A percentile compares a stretch with the other conserved stretches of the same genome.
Conservation (phyloP, 92 coral and sea anemone genomes). For the Plumapathes pennacea region DNA sequence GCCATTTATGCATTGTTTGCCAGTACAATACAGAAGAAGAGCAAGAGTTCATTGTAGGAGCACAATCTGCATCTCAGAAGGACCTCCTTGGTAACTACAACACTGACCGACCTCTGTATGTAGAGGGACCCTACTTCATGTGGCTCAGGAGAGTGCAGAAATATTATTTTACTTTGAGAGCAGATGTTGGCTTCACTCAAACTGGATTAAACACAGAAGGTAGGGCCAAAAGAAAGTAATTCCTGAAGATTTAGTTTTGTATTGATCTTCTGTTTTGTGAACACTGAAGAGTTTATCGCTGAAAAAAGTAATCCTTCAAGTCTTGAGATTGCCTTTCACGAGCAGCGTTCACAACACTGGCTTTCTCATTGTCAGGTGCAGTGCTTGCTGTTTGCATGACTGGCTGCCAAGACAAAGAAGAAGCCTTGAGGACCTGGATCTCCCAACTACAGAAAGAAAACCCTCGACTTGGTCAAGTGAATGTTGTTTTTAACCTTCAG, state of each 20-base stretch:
- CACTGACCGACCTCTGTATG: conserved; percentile 67
- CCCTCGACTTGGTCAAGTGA: conserved; percentile 80
- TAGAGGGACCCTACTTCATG: conserved; percentile 87
- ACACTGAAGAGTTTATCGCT: no score
- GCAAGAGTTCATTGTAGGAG: conserved; percentile 61
- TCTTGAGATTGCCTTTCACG: no score
- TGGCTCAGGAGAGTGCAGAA: conserved; percentile 79
- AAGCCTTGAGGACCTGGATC: conserved; percentile 77
- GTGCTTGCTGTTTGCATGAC: conserved; percentile 87
- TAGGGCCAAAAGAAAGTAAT: no score
- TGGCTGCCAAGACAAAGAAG: conserved; percentile 62
- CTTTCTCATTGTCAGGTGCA: conserved; percentile 46
- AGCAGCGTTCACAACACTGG: no score
- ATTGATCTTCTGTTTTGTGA: no score
- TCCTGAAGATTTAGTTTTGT: no score
- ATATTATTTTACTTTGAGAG: conserved; percentile 76
- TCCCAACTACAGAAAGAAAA: conserved; percentile 69
- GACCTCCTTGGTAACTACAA: conserved; percentile 59
- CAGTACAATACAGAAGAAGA: conserved; percentile 45
- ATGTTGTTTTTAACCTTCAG: conserved; percentile 75
- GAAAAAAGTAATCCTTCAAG: no score
- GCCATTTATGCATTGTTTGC: neutral
- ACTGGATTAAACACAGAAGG: no score
- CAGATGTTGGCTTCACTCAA: conserved; percentile 52
- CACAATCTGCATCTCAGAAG: conserved; percentile 63